These are phyloP conservation scores for Valencia hispanica DNA, from an alignment of 2,797 vertebrate species.

Conservation along the genomic window DNA sequence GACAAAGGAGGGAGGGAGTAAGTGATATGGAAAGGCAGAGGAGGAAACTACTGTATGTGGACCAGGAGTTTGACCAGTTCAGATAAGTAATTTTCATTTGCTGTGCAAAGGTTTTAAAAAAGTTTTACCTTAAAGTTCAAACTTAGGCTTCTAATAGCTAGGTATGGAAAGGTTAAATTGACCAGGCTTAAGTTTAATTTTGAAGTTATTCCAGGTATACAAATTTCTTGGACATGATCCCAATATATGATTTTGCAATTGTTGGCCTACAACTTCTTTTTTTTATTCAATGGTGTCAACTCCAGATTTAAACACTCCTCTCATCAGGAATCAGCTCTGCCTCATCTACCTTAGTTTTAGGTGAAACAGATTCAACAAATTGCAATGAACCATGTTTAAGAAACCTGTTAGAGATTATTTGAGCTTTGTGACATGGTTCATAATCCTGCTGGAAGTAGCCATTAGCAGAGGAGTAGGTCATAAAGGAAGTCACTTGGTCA, in stretches of 20 bases:
- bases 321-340: neutral
- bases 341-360: neutral
- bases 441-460: neutral
- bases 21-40: slow-evolving; percentile 39
- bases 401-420: neutral
- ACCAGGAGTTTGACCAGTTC: slow-evolving; percentile 18
- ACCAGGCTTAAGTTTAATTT: neutral
- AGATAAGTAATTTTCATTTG: slow-evolving; percentile 22
- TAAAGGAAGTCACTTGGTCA: neutral
- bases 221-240: neutral
- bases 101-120: slow-evolving; percentile 5
- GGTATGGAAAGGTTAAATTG: neutral
- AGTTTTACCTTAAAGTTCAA: slow-evolving; percentile 3
- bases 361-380: neutral
- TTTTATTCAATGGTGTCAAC: neutral
- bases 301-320: neutral
- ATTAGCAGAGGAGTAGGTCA: neutral
- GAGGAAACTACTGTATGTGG: slow-evolving; percentile 49
- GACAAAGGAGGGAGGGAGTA: slow-evolving; percentile 66
- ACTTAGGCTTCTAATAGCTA: neutral
- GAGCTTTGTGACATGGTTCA: neutral
- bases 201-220: neutral
- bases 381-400: neutral
- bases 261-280: neutral
- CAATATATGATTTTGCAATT: neutral